phyloP scores from a whole-genome alignment of 2,797 vertebrate species.

The Lindbergichthys nudifrons region DNA sequence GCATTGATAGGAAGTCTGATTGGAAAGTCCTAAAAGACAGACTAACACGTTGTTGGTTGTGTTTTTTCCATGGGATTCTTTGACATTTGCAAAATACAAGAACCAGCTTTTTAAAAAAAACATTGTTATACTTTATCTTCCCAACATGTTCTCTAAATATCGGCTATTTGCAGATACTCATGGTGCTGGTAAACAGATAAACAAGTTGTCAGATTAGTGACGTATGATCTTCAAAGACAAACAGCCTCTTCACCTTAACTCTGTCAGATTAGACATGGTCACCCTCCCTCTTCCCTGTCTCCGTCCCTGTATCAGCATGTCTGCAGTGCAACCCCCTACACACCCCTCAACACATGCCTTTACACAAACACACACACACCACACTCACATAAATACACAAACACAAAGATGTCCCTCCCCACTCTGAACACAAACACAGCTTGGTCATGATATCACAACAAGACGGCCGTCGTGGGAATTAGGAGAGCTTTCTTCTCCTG shows the following conservation, averaged over 20 bases:
- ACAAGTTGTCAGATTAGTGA: slow-evolving; percentile 29
- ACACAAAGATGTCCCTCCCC: slow-evolving; percentile 55
- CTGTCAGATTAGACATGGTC: slow-evolving; percentile 53
- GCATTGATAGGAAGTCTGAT: neutral
- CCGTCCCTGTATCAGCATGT: slow-evolving; percentile 43
- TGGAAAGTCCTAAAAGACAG: neutral
- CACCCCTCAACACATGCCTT: slow-evolving; percentile 28
- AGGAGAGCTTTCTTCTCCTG: slow-evolving; percentile 48
- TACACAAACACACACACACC: slow-evolving; percentile 37
- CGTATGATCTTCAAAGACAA: slow-evolving; percentile 52
- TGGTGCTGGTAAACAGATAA: slow-evolving; percentile 18
- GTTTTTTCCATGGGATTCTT: neutral
- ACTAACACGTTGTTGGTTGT: neutral
- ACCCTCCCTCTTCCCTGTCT: slow-evolving; percentile 31
- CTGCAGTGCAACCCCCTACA: slow-evolving; percentile 37
- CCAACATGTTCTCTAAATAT: slow-evolving; percentile 1
- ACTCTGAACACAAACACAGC: slow-evolving; percentile 72
- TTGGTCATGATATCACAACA: slow-evolving; percentile 72
- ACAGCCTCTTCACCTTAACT: slow-evolving; percentile 42
- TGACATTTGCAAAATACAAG: neutral
- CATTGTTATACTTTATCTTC: neutral
- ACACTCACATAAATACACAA: slow-evolving; percentile 48
- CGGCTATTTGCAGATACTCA: neutral
- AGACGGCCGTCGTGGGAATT: slow-evolving; percentile 60
- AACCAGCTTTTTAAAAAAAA: neutral